These are phyloP conservation scores for Acrossocheilus fasciatus DNA, from an alignment of 2,797 vertebrate genomes.

Conservation along the genomic window DNA sequence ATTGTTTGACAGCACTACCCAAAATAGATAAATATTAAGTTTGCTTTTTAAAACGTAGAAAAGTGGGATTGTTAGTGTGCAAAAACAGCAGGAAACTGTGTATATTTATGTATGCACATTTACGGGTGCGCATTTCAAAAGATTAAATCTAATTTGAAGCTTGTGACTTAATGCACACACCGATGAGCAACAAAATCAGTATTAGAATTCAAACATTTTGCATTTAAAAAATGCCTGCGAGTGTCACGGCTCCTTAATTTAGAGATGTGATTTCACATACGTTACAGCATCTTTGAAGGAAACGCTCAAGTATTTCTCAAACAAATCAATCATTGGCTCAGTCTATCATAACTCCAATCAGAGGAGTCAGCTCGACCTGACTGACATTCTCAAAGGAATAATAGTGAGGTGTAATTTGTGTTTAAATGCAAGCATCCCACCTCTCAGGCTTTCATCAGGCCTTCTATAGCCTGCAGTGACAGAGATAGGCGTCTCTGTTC, in stretches of 20 bases:
- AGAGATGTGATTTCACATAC: not conserved
- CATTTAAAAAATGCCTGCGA: too few species aligned
- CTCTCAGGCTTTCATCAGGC: conserved; percentile 22
- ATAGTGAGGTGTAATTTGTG: conserved; percentile 21
- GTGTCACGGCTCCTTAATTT: not conserved
- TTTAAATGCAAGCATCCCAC: conserved; percentile 33
- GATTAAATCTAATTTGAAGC: too few species aligned
- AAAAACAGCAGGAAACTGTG: not conserved
- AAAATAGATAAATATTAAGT: not conserved
- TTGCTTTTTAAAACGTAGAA: not conserved
- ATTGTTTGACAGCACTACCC: not conserved
- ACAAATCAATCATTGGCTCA: not conserved
- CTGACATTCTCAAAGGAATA: conserved; percentile 24
- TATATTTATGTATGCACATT: not conserved
- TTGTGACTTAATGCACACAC: too few species aligned
- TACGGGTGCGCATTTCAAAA: not conserved
- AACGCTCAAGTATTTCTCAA: conserved; percentile 2
- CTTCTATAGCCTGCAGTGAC: conserved; percentile 24
- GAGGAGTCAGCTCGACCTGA: conserved; percentile 15
- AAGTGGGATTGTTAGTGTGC: not conserved
- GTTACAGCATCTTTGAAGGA: conserved; percentile 11
- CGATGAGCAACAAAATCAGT: too few species aligned
- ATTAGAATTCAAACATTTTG: too few species aligned
- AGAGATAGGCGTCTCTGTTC: conserved; percentile 35
- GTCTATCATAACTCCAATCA: conserved; percentile 19